A percentile compares a stretch with the other conserved stretches of the same genome.
Evolutionary conservation across 2,797 vertebrate genomes (phyloP).

Genomic region (Pitangus sulphuratus): DNA sequence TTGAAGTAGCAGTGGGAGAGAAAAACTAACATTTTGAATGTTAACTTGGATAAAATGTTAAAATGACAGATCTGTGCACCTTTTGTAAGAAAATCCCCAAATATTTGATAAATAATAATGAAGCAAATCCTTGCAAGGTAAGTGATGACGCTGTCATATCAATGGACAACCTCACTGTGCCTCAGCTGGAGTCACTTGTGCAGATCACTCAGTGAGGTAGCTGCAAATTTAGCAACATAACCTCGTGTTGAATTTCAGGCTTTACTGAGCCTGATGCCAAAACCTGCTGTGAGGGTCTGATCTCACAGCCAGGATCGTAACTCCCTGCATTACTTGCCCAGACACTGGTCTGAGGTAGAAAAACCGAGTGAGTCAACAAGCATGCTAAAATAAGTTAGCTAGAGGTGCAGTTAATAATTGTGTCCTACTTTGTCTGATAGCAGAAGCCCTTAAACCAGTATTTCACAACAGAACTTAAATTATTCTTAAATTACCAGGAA

Average conservation of each 20-base stretch:
- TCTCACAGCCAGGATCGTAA: not conserved
- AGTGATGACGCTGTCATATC: not conserved
- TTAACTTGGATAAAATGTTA: not conserved
- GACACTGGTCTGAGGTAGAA: not conserved
- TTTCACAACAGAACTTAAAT: not conserved
- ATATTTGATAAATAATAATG: not conserved
- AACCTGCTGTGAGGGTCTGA: not conserved
- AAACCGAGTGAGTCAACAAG: not conserved
- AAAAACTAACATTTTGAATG: not conserved
- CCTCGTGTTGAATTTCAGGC: not conserved
- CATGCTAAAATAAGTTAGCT: not conserved
- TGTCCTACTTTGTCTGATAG: not conserved
- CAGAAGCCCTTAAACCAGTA: not conserved
- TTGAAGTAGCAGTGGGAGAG: not conserved
- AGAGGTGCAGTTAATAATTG: not conserved
- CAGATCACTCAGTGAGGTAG: not conserved
- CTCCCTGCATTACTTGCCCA: not conserved
- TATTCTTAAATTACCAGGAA: not conserved
- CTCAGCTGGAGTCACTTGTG: not conserved
- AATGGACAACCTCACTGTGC: not conserved
- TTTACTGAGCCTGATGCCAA: not conserved
- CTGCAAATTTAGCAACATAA: not conserved
- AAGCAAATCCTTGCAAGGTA: not conserved
- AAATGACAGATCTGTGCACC: not conserved
- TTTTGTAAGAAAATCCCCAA: not conserved